Conservation (phyloP, 2,797 vertebrate genomes). For the Adrianichthys oophorus region DNA sequence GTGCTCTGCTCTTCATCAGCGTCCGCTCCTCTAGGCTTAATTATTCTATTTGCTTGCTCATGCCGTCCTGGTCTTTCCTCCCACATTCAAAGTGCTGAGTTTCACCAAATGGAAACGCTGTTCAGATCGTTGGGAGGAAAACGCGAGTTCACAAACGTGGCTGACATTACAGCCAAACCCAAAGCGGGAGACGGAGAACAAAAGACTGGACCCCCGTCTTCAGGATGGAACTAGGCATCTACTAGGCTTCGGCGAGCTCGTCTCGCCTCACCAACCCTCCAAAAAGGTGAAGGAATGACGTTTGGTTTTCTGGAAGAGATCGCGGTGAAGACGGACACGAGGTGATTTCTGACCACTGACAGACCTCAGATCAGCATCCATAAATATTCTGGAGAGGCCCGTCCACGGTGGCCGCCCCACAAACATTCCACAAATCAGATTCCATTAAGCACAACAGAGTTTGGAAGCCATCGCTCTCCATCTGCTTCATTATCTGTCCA, state of each 20-base stretch:
- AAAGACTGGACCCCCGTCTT: constrained; percentile 36
- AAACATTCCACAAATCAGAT: constrained; percentile 73
- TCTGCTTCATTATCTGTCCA: constrained; percentile 43
- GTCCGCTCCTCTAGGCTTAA: constrained; percentile 58
- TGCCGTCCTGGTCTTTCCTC: constrained; percentile 37
- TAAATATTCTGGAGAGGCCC: constrained; percentile 68
- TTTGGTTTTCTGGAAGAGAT: constrained; percentile 74
- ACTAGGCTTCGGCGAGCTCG: constrained; percentile 44
- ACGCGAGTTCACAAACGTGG: constrained; percentile 37
- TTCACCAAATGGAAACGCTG: constrained; percentile 55
- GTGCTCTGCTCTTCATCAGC: constrained; percentile 69
- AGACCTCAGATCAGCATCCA: constrained; percentile 74
- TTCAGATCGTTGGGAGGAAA: constrained; percentile 47
- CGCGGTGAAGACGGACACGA: constrained; percentile 71
- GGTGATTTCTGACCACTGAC: constrained; percentile 74
- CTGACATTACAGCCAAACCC: constrained; percentile 53
- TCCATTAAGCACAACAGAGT: constrained; percentile 57
- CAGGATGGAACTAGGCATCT: constrained; percentile 30
- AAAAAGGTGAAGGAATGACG: constrained; percentile 69
- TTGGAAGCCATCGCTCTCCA: constrained; percentile 34
- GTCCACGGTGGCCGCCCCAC: constrained; percentile 71
- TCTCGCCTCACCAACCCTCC: constrained; percentile 66
- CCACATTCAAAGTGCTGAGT: constrained; percentile 46
- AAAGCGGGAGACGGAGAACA: constrained; percentile 59
- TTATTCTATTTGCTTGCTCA: constrained; percentile 44